Conservation (phyloP, 2,113 vertebrate species). For the Nicator chloris region DNA sequence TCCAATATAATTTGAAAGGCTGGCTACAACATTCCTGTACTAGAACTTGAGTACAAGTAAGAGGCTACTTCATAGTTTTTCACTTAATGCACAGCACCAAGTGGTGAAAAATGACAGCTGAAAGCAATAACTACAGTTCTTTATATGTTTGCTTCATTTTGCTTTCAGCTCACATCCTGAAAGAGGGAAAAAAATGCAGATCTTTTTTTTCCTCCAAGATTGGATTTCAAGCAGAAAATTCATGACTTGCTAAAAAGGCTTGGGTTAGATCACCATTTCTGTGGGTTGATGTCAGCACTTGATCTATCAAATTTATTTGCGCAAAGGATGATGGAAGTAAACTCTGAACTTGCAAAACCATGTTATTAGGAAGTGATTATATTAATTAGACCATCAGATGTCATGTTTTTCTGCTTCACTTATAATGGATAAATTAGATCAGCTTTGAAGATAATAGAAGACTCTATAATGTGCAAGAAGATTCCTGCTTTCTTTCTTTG, state of each 20-base stretch:
- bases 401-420: neutral
- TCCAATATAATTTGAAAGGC: neutral
- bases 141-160: neutral
- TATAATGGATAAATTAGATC: constrained; percentile 15
- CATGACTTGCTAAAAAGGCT: neutral
- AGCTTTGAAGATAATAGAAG: neutral
- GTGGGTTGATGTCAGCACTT: neutral
- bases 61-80: neutral
- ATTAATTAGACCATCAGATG: constrained; percentile 19
- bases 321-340: constrained; percentile 13
- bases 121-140: neutral
- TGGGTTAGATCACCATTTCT: neutral
- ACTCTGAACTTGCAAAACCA: neutral
- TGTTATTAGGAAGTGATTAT: constrained; percentile 3
- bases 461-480: neutral
- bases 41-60: neutral
- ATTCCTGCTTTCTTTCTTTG: neutral
- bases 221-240: neutral
- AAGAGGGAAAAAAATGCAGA: neutral
- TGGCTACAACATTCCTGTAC: neutral
- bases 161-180: neutral
- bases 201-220: neutral
- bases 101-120: neutral
- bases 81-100: neutral
- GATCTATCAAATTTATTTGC: constrained; percentile 9